Evolutionary conservation across 2,888 invertebrate species (phyloP).

Genomic region (Noctua comes): DNA sequence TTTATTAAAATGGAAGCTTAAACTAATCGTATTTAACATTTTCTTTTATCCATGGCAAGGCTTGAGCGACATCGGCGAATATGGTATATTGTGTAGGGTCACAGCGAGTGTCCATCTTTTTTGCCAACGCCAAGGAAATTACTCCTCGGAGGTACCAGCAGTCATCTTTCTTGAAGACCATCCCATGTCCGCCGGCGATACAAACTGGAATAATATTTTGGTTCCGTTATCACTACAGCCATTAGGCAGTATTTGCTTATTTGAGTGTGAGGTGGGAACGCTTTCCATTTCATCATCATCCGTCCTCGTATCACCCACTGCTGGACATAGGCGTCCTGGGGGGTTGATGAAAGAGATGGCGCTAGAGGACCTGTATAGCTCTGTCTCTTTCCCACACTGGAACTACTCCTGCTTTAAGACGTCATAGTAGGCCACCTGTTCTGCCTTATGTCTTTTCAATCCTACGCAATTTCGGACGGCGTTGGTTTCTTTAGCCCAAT

Average conservation of each 20-base stretch:
- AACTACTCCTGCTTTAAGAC: too few species aligned
- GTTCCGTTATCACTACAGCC: not conserved
- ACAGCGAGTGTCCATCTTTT: not conserved
- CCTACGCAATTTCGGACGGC: not conserved
- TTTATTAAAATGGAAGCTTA: not conserved
- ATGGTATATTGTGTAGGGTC: not conserved
- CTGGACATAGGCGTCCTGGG: not conserved
- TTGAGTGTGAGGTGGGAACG: not conserved
- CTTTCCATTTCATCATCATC: not conserved
- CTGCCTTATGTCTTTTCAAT: not conserved
- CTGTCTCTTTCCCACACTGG: too few species aligned
- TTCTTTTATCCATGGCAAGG: conserved; percentile 13
- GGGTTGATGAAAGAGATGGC: too few species aligned
- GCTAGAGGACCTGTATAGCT: too few species aligned
- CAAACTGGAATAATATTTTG: conserved; percentile 2
- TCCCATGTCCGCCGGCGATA: not conserved
- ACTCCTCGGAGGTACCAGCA: conserved; percentile 25
- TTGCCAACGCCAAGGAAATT: not conserved
- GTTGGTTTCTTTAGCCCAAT: not conserved
- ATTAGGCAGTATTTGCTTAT: not conserved
- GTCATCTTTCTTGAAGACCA: conserved; percentile 20
- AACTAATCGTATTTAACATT: not conserved
- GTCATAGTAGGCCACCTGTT: too few species aligned
- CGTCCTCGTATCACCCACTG: not conserved
- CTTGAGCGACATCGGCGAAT: conserved; percentile 18